Evolutionary conservation across 1,140 invertebrate species (phyloP).

Genomic region (Idris sp.): DNA sequence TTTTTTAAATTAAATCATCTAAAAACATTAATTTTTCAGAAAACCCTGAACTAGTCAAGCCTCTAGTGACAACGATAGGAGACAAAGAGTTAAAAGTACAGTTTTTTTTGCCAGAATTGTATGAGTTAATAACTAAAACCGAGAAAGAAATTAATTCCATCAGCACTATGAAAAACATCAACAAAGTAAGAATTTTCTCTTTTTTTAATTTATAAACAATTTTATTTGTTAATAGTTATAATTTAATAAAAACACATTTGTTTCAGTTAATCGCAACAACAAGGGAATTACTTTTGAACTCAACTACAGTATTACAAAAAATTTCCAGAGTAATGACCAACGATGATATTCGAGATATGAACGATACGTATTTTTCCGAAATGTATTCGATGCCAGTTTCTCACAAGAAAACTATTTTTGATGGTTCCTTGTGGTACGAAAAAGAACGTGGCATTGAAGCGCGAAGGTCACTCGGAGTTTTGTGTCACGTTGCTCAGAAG

Average conservation of each 20-base stretch:
- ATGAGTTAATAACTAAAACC: conserved; percentile 66
- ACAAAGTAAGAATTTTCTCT: conserved; percentile 74
- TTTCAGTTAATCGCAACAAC: conserved; percentile 68
- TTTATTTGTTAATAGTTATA: too few relatives aligned
- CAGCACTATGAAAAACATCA: conserved; percentile 67
- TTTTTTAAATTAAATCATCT: conserved; percentile 1
- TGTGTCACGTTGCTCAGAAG: conserved; percentile 64
- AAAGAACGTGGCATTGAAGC: conserved; percentile 73
- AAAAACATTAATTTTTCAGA: conserved; percentile 63
- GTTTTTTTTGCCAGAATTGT: conserved; percentile 70
- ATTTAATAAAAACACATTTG: background rate
- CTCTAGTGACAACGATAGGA: conserved; percentile 69
- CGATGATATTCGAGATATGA: conserved; percentile 76
- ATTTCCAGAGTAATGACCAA: conserved; percentile 72
- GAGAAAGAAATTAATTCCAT: conserved; percentile 68
- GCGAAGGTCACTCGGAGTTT: conserved; percentile 68
- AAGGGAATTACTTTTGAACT: conserved; percentile 71
- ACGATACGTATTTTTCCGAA: conserved; percentile 73
- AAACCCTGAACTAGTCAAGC: conserved; percentile 75
- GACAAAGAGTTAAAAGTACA: conserved; percentile 67
- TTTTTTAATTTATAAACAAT: background rate
- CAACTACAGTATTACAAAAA: conserved; percentile 66
- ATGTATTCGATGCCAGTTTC: conserved; percentile 67
- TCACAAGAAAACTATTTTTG: conserved; percentile 68
- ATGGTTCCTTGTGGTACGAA: conserved; percentile 69